These are phyloP conservation scores for Istiophorus platypterus DNA, from an alignment of 2,113 vertebrate species.

Conservation along the genomic window DNA sequence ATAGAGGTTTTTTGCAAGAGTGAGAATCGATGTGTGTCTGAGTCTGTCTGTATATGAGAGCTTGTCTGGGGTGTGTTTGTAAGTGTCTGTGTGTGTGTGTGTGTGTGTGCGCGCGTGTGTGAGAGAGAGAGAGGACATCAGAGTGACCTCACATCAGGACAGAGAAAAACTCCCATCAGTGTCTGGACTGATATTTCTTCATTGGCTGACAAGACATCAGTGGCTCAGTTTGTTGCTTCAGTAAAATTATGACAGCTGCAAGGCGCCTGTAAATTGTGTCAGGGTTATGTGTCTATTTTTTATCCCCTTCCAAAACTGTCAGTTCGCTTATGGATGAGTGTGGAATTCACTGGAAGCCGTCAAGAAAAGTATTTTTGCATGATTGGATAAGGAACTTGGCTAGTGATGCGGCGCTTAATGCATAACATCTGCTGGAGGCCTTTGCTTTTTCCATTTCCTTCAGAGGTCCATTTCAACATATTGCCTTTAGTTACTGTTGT, in stretches of 20 bases:
- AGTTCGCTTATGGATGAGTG: conserved; percentile 42
- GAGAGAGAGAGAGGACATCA: conserved; percentile 28
- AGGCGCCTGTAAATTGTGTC: conserved; percentile 56
- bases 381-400: conserved; percentile 66
- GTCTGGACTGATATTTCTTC: conserved; percentile 40
- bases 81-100: conserved; percentile 25
- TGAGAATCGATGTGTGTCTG: conserved; percentile 51
- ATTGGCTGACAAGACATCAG: conserved; percentile 51
- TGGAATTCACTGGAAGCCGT: conserved; percentile 46
- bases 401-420: conserved; percentile 57
- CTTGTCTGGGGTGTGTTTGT: conserved; percentile 41
- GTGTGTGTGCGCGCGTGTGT: conserved; percentile 1
- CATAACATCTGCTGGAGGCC: conserved; percentile 63
- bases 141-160: conserved; percentile 61
- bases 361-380: conserved; percentile 65
- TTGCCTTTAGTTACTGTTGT: conserved; percentile 51
- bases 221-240: conserved; percentile 68
- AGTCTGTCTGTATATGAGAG: conserved; percentile 47
- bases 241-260: conserved; percentile 70
- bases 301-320: conserved; percentile 35
- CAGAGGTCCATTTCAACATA: conserved; percentile 46
- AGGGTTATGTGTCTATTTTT: conserved; percentile 46
- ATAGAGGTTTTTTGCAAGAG: conserved; percentile 40
- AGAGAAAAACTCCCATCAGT: conserved; percentile 21
- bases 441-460: conserved; percentile 55